phyloP scores from a whole-genome alignment of 2,888 invertebrate species.

The Ceriagrion tenellum region DNA sequence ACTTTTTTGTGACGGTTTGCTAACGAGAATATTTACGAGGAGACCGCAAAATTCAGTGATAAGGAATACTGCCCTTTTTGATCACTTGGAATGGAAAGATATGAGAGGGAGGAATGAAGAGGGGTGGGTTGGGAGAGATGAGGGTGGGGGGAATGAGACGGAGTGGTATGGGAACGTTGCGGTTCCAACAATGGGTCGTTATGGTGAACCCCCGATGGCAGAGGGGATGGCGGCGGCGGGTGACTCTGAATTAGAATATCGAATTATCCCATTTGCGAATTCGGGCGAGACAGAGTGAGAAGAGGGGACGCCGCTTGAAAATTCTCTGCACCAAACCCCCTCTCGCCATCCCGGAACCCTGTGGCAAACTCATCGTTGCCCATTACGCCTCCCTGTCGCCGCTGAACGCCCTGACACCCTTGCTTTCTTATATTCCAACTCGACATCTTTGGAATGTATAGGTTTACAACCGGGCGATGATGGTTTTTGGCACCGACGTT shows the following conservation, averaged over 20 bases:
- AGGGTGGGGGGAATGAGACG: neutral
- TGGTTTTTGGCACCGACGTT: no score
- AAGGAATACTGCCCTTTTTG: neutral
- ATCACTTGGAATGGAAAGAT: neutral
- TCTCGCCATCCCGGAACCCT: no score
- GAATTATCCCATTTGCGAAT: slow-evolving; percentile 51
- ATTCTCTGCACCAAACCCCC: no score
- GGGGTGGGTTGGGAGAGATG: neutral
- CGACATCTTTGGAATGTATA: no score
- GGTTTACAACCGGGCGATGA: no score
- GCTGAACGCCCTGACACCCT: no score
- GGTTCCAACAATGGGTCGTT: slow-evolving; percentile 11
- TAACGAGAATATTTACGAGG: no score
- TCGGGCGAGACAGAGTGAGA: neutral
- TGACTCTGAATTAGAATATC: slow-evolving; percentile 48
- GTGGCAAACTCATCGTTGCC: no score
- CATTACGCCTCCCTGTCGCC: no score
- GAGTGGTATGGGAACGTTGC: neutral
- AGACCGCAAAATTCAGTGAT: neutral
- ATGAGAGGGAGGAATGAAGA: neutral
- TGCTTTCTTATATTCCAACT: no score
- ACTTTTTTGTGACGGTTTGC: no score
- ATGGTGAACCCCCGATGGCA: neutral
- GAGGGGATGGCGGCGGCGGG: neutral
- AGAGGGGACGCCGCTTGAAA: neutral